Base-by-base conservation (phyloP, 37 sponge, comb jelly and placozoan genomes). In the Trichoplax adhaerens region DNA sequence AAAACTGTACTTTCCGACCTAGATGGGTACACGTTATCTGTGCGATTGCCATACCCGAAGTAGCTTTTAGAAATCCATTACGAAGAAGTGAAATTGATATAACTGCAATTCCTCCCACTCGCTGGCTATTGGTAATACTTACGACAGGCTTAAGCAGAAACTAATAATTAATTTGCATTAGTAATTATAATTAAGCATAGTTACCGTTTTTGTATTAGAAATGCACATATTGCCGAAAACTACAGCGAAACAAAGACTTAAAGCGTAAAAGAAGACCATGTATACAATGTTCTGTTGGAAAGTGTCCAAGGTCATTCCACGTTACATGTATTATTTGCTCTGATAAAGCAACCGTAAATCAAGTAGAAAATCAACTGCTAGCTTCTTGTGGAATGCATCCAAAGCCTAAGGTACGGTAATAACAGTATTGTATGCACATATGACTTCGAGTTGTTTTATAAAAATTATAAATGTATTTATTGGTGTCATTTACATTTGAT, bases 11-110 rank as follows among this genome's bases (percentile, higher is more conserved):
- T 50, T 78, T 55, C 66, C 58, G 48, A 48, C 53, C 57, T 59
- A 80, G 77, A 1, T 91, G 91, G 91, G 87, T 82, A 6, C 91
- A 91, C 62, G 54, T 91, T n/a, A 75, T 74, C 5, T 91, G 91
- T 76, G 91, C 87, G 7, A 76, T 91, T 68, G 57, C 76, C 67
- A 77, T 91, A 54, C 91, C 91, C n/a, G 91, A 91, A 56, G 84
- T 86, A 1, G 48, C 57, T 12, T 81, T 91, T 76, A 82, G 73
- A 8, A 73, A 84, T 58, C 68, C 80, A 3, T 51, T 52, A 47
- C 12, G 48, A 59, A 80, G 69, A 62, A 78, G 84, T 72, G 87
- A 87, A 29, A 77, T 91, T 6, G 12, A 79, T 5, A 53, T 86
- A 3, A 62, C 58, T 48, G 56, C 5, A 10, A 67, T 89, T 8